Base-by-base conservation (phyloP, 2,113 vertebrate genomes). In the Hemiscyllium ocellatum region DNA sequence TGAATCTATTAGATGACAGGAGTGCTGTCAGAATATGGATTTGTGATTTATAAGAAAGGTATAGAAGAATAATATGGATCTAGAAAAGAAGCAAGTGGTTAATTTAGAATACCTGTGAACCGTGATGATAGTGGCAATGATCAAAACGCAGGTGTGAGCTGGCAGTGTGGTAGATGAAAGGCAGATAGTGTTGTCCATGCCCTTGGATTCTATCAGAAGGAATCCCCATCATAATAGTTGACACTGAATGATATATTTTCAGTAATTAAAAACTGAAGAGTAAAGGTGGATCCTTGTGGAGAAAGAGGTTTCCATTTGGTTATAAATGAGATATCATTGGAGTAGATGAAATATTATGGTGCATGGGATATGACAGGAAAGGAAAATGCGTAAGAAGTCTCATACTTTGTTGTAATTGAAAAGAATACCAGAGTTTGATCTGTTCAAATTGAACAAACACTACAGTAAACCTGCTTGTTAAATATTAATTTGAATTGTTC, bases 401-500 rank as follows among this genome's bases (percentile, higher is more conserved):
- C 7, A 61, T 33, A 90, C 2, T 37, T 52, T 87, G 6, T 61
- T 61, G 12, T 22, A 33, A n/a, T 0, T 66, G n/a, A 33, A 91
- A 66, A 90, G 5, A 93, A 65, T 37, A 66, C 19, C 29, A 33
- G 29, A 37, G 61, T 37, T 66, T 66, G 37, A 22, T 90, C 22
- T 56, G 50, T 90, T 61, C 52, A 90, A 61, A 87, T 61, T 26
- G 19, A 56, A 17, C 87, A 61, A 52, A 56, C 22, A 33, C 33
- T 61, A 13, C 52, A n/a, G 29, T 33, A 90, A 61, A 61, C 26
- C 13, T 29, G 50, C 7, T 66, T 93, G 89, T 93, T 91, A 93
- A 93, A 66, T 93, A 93, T 61, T 93, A 93, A 93, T 87, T 52
- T 93, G 61, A 29, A 65, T 66, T n/a, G 66, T 66, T 66, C 13